Conservation (phyloP, 2,113 vertebrate species). For the Mus musculus region GRCm39 chr8:65097001-65097500, state of each 20-base stretch:
- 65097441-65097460: not conserved
- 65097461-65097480: slow-evolving; percentile 49
- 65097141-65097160: not conserved
- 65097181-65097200: not conserved
- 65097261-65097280: not conserved
- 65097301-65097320: not conserved
- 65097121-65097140: no score
- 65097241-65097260: not conserved
- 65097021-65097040: not conserved
- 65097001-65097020: not conserved
- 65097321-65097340: not conserved
- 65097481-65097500: slow-evolving; percentile 75
- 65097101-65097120: not conserved
- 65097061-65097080: no score
- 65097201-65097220: not conserved
- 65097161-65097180: not conserved
- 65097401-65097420: not conserved
- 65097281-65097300: not conserved
- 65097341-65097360: not conserved
- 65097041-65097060: not conserved
- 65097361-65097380: slow-evolving; percentile 38
- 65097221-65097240: not conserved
- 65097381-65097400: not conserved
- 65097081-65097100: not conserved
- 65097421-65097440: slow-evolving; percentile 40